Percentiles rank a stretch among this genome's conserved stretches.
Evolutionary conservation across 2,888 invertebrate species (phyloP).

Genomic region (Venusia cambrica): DNA sequence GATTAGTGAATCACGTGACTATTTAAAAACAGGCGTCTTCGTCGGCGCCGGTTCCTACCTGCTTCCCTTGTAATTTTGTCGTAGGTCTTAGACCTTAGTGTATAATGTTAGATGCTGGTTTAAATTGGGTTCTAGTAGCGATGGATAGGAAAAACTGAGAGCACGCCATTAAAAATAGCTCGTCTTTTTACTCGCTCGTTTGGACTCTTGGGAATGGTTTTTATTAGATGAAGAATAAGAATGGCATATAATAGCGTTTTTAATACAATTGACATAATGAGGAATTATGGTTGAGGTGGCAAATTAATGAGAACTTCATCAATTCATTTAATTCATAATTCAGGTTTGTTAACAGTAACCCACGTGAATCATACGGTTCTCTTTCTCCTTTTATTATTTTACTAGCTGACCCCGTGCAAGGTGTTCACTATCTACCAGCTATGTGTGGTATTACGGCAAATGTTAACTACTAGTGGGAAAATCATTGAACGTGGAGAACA

Average conservation of each 20-base stretch:
- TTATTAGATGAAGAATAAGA: conserved; percentile 8
- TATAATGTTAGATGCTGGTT: conserved; percentile 53
- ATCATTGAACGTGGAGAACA: too few species aligned
- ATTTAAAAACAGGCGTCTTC: too few species aligned
- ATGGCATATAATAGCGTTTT: conserved; percentile 14
- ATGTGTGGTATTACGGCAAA: too few species aligned
- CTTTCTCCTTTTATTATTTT: too few species aligned
- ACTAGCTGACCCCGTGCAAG: too few species aligned
- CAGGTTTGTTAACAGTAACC: too few species aligned
- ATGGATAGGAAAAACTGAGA: conserved; percentile 43
- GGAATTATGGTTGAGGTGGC: background rate
- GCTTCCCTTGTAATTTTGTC: conserved; percentile 3
- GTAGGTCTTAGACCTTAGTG: conserved; percentile 51
- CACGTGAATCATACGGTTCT: too few species aligned
- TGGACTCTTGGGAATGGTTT: conserved; percentile 9
- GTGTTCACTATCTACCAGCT: too few species aligned
- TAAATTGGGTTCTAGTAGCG: conserved; percentile 49
- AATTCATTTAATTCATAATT: background rate
- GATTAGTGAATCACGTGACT: too few species aligned
- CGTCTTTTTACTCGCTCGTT: conserved; percentile 11
- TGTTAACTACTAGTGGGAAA: too few species aligned
- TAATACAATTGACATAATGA: conserved; percentile 7
- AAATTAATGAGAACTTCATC: background rate
- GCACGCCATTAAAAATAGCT: conserved; percentile 8
- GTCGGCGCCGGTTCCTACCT: too few species aligned